These are phyloP conservation scores for Rhegmatorhina hoffmannsi DNA, from an alignment of 2,113 vertebrate genomes.

Conservation along the genomic window DNA sequence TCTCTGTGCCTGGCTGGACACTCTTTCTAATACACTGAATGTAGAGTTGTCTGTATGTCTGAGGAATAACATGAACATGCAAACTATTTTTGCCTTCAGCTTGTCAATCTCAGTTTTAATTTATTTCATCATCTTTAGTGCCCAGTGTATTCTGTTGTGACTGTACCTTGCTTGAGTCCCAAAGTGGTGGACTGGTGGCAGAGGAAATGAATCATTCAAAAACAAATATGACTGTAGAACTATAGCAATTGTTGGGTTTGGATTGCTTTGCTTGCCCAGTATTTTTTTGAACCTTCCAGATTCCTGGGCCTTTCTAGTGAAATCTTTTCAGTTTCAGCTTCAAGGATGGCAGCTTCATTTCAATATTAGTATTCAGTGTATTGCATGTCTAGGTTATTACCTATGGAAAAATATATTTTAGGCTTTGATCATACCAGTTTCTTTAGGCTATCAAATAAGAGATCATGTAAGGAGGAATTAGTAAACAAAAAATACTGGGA, in stretches of 20 bases:
- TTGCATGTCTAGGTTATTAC: background rate
- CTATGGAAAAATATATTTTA: background rate
- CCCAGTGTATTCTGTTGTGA: background rate
- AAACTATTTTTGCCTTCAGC: background rate
- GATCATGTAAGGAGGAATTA: background rate
- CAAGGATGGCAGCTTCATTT: background rate
- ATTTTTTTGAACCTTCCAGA: background rate
- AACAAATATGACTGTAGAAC: background rate
- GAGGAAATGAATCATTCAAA: background rate
- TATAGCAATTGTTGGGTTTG: background rate
- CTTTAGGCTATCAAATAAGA: background rate
- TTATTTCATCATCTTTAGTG: background rate
- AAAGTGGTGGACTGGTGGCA: background rate
- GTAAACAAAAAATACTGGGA: background rate
- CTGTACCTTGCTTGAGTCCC: background rate
- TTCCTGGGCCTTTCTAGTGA: background rate
- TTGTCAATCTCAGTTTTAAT: background rate
- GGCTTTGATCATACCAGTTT: background rate
- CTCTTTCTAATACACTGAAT: background rate
- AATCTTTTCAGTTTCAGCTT: background rate
- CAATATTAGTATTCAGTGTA: background rate
- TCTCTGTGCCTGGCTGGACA: background rate
- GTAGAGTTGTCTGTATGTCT: background rate
- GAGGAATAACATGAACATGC: background rate
- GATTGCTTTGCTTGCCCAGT: background rate